Conservation (phyloP, 2,113 vertebrate species). For the Poecile atricapillus region DNA sequence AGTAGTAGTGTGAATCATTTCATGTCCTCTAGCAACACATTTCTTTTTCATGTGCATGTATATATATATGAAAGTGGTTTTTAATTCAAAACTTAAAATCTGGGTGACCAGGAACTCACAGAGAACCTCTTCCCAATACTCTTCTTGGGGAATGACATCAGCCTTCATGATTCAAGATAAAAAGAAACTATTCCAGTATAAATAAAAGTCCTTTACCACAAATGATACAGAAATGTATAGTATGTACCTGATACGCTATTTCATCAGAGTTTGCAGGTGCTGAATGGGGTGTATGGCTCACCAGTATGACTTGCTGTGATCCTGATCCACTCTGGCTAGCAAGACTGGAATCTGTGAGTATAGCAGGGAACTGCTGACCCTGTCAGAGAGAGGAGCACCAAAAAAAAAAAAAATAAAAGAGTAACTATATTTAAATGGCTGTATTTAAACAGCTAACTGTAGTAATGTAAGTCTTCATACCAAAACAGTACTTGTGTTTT, state of each 20-base stretch:
- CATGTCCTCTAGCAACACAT: too few species aligned
- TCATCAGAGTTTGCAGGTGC: constrained; percentile 67
- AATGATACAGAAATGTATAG: neutral
- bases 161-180: neutral
- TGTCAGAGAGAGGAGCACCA: neutral
- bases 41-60: neutral
- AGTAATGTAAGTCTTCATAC: neutral
- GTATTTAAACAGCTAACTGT: neutral
- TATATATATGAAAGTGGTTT: neutral
- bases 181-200: neutral
- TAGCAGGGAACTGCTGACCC: constrained; percentile 87
- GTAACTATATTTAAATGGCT: neutral
- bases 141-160: neutral
- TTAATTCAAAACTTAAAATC: neutral
- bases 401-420: neutral
- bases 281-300: constrained; percentile 83
- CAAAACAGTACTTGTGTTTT: neutral
- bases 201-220: neutral
- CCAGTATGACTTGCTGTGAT: constrained; percentile 88
- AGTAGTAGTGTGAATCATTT: too few species aligned
- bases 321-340: constrained; percentile 72
- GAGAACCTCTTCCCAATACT: neutral
- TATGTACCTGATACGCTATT: constrained; percentile 72
- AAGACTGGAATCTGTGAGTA: constrained; percentile 83
- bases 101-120: neutral